Evolutionary conservation across 2,888 invertebrate species (phyloP), one percentile per base, ranked within the genome.

Genomic region (Automeris io): DNA sequence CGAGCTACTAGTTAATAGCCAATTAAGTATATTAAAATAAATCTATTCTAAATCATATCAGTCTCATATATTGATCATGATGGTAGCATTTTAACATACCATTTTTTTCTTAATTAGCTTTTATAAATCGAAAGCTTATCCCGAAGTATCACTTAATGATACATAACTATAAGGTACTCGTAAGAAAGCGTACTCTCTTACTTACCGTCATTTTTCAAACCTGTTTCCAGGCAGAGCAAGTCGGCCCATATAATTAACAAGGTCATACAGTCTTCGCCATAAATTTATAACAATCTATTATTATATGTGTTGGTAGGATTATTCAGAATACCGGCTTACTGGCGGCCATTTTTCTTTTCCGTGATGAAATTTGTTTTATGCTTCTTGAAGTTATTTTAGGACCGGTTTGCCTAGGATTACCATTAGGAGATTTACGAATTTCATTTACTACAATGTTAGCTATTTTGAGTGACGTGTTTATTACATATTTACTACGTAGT

Each of bases 221-320:
- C 69, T 61, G 81, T 82, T 78, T 54, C 50, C 45, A 70, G 68
- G 54, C 67, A 57, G 64, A 62, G 61, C 70, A 63, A 71, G 76
- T 63, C 70, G 73, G 64, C 62, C 66, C 68, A 80, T 80, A 77
- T 80, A 79, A 76, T 73, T 77, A 81, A 81, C 80, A 77, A 81
- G 78, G 74, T 74, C 73, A 68, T 61, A 61, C 59, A 61, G 61
- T 59, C 60, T 62, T 58, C 54, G 61, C 57, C 57, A 67, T 75
- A 68, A 70, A 74, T 69, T 64, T 70, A 70, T 60, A 66, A 35
- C 26, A 13, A 22, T 21, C 31, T 31, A 23, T 31, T 37, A n/a
- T n/a, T n/a, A n/a, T n/a, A 37, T 26, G 21, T 37, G 22, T 29
- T 29, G 29, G 29, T 37, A 37, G 31, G 32, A 37, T 37, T 37